Evolutionary conservation across 2,888 invertebrate genomes (phyloP).

Genomic region (Chrysodeixis includens): DNA sequence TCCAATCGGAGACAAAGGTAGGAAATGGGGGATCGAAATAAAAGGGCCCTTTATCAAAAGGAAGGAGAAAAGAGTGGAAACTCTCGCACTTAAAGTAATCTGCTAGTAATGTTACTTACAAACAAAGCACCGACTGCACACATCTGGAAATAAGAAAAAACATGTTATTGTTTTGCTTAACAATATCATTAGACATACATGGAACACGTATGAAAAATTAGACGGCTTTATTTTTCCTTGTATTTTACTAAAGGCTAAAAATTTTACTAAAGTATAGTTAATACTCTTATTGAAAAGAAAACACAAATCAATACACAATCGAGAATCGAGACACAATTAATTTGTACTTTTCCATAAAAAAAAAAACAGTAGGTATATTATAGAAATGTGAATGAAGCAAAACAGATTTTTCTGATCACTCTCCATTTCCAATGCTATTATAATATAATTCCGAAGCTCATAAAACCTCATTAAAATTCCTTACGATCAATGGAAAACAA

Average conservation of each 20-base stretch:
- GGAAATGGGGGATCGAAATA: conserved; percentile 48
- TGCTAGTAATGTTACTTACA: conserved; percentile 44
- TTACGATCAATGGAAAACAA: background rate
- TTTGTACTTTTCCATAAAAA: no score
- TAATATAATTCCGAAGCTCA: background rate
- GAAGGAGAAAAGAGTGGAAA: conserved; percentile 29
- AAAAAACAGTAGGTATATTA: no score
- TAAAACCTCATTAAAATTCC: conserved; percentile 2
- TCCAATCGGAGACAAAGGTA: conserved; percentile 41
- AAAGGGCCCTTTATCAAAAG: conserved; percentile 40
- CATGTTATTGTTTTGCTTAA: conserved; percentile 18
- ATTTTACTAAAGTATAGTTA: no score
- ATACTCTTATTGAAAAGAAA: no score
- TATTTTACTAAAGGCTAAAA: background rate
- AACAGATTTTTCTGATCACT: background rate
- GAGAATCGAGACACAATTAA: no score
- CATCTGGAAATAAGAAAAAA: conserved; percentile 56
- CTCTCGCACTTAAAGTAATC: conserved; percentile 24
- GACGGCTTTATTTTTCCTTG: background rate
- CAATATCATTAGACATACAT: background rate
- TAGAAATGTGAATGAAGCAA: background rate
- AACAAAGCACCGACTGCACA: conserved; percentile 36
- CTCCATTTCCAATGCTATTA: background rate
- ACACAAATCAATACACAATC: background rate
- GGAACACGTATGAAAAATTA: background rate